Base-by-base conservation (phyloP, 2,113 vertebrate species). In the Piaya cayana region DNA sequence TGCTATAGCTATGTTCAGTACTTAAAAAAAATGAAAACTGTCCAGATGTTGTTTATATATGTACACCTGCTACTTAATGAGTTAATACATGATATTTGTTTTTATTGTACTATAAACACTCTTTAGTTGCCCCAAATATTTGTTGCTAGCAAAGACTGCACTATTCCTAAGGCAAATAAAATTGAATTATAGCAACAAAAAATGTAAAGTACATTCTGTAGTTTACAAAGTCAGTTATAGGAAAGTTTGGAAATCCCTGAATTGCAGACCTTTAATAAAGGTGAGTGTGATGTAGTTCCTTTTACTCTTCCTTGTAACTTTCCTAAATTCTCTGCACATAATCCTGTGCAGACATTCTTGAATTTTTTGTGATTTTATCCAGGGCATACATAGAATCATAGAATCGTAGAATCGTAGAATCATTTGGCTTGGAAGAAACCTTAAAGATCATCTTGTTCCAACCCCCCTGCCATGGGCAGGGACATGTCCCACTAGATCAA, bases 21-120 rank as follows among this genome's bases (percentile, higher is more conserved):
- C 65, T 87, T 67, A 36, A 92, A 70, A 86, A 87, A 82, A 87
- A 91, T 15, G 59, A 88, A 91, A 95, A 88, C 59, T 56, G 55
- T 87, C 93, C 95, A 96, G 93, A 95, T 96, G 96, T 95, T 97
- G 93, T 96, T 97, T 96, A 91, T 92, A 93, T 59, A 87, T 1
- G 15, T 88, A 92, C 82, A 96, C 93, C 81, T 97, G 91, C 87
- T 75, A 91, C 58, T 70, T 94, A 94, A 87, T 50, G 45, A 96
- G 81, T 92, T 90, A 92, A 95, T 91, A 70, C 43, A 67, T 18
- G 10, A 17, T 94, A 95, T 93, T 95, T 96, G 82, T 92, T 94
- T 95, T 93, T 70, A 81, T 52, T 86, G 55, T 79, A 83, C 50
- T 83, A 93, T 56, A 96, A 94, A 95, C 79, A 95, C 39, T 70